Percentiles rank a stretch among this genome's conserved stretches.
Evolutionary conservation across 1,140 invertebrate genomes (phyloP).

Genomic region (Aphaenogaster ashmeadi): DNA sequence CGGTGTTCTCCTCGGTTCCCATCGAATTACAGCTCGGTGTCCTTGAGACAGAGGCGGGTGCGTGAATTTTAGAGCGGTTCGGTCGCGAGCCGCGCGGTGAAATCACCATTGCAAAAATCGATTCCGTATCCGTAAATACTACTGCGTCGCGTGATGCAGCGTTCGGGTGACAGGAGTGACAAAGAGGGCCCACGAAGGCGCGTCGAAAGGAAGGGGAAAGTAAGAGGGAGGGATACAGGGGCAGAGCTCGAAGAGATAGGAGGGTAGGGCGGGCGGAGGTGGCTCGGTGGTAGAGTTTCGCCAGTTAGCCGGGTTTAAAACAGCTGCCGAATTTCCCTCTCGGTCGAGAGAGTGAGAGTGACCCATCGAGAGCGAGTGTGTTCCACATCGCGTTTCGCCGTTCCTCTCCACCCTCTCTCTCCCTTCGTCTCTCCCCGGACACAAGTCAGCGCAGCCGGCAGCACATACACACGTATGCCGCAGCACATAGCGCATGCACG

Average conservation of each 20-base stretch:
- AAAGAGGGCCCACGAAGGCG: constrained; percentile 49
- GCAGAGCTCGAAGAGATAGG: constrained; percentile 15
- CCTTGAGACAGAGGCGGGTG: constrained; percentile 53
- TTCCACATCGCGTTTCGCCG: constrained; percentile 79
- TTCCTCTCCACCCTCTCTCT: neutral
- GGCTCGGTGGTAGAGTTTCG: constrained; percentile 79
- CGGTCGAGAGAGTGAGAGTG: constrained; percentile 85
- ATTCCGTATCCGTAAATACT: constrained; percentile 56
- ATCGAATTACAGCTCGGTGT: constrained; percentile 18
- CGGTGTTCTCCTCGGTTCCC: neutral
- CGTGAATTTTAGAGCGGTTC: constrained; percentile 49
- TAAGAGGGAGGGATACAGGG: neutral
- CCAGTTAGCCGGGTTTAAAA: constrained; percentile 85
- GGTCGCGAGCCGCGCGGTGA: constrained; percentile 16
- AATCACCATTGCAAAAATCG: constrained; percentile 63
- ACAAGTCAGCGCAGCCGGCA: constrained; percentile 73
- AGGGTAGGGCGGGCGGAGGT: constrained; percentile 68
- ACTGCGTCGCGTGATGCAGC: constrained; percentile 51
- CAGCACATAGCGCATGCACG: constrained; percentile 37
- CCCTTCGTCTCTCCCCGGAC: constrained; percentile 25
- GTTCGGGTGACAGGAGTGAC: constrained; percentile 51
- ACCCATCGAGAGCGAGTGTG: constrained; percentile 86
- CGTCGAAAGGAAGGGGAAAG: constrained; percentile 18
- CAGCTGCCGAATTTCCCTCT: constrained; percentile 87
- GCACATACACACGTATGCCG: constrained; percentile 37